A percentile compares a stretch with the other conserved stretches of the same genome.
Evolutionary conservation across 2,888 invertebrate genomes (phyloP).

Genomic region (Clunio marinus): DNA sequence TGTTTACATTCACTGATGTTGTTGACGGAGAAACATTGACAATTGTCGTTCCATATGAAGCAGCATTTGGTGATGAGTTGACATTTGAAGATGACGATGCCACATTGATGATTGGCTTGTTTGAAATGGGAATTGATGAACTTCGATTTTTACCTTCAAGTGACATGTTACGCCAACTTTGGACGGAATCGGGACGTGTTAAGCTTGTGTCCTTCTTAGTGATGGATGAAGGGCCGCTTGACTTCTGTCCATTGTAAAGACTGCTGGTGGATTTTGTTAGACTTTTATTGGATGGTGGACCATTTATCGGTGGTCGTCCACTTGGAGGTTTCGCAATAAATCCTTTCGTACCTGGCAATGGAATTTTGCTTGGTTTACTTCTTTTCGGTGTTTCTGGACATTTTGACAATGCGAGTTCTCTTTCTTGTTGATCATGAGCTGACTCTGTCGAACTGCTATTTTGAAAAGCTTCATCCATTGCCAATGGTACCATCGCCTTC

Average conservation of each 20-base stretch:
- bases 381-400: slow-evolving; percentile 44
- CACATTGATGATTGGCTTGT: slow-evolving; percentile 4
- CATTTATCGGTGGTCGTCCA: slow-evolving; percentile 44
- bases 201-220: slow-evolving; percentile 42
- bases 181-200: slow-evolving; percentile 56
- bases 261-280: slow-evolving; percentile 51
- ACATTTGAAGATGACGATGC: neutral
- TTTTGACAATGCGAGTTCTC: slow-evolving; percentile 40
- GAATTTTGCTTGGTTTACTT: slow-evolving; percentile 65
- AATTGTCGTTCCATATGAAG: slow-evolving; percentile 40
- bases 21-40: slow-evolving; percentile 39
- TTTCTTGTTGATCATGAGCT: slow-evolving; percentile 57
- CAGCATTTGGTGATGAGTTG: neutral
- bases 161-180: slow-evolving; percentile 50
- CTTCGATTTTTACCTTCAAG: slow-evolving; percentile 40
- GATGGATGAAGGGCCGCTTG: slow-evolving; percentile 25
- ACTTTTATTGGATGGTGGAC: slow-evolving; percentile 47
- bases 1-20: slow-evolving; percentile 42
- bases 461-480: slow-evolving; percentile 53
- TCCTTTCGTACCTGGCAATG: slow-evolving; percentile 59
- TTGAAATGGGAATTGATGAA: slow-evolving; percentile 49
- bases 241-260: slow-evolving; percentile 41
- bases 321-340: slow-evolving; percentile 58
- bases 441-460: slow-evolving; percentile 64
- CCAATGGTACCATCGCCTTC: slow-evolving; percentile 58